phyloP scores from a whole-genome alignment of 2,113 vertebrate genomes.

The Petaurus breviceps region DNA sequence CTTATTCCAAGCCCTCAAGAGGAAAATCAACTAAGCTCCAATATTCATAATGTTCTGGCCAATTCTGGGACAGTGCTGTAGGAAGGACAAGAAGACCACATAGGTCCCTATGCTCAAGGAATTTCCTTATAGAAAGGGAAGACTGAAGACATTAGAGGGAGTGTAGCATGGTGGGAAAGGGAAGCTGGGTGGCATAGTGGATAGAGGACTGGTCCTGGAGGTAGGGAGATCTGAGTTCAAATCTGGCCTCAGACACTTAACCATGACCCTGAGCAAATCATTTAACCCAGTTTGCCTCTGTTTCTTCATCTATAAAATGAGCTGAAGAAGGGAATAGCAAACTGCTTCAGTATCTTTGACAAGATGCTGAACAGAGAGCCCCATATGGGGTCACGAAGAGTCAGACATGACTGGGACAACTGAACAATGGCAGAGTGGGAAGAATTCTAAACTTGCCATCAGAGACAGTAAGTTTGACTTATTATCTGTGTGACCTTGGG shows the following conservation, averaged over 20 bases:
- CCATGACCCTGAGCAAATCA: not conserved
- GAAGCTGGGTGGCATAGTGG: not conserved
- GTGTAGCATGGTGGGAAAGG: not conserved
- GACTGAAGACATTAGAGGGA: not conserved
- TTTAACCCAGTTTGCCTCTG: not conserved
- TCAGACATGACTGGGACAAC: rapidly evolving
- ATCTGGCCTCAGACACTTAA: not conserved
- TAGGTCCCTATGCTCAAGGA: not conserved
- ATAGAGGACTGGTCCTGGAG: not conserved
- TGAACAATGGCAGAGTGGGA: not conserved
- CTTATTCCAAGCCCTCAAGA: not conserved
- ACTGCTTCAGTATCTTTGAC: not conserved
- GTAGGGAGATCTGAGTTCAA: not conserved
- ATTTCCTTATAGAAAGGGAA: not conserved
- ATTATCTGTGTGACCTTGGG: not conserved
- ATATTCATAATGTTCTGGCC: not conserved
- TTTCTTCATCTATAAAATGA: not conserved
- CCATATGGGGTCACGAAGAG: not conserved
- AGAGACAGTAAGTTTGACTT: not conserved
- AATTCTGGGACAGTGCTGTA: not conserved
- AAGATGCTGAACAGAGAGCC: not conserved
- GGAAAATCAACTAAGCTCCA: not conserved
- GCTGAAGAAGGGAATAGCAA: not conserved
- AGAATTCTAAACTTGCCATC: not conserved
- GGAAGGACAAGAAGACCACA: not conserved